Percentiles rank a stretch among this genome's conserved stretches.
Evolutionary conservation across 2,888 invertebrate genomes (phyloP).

Genomic region (Drosophila flavopinicola): DNA sequence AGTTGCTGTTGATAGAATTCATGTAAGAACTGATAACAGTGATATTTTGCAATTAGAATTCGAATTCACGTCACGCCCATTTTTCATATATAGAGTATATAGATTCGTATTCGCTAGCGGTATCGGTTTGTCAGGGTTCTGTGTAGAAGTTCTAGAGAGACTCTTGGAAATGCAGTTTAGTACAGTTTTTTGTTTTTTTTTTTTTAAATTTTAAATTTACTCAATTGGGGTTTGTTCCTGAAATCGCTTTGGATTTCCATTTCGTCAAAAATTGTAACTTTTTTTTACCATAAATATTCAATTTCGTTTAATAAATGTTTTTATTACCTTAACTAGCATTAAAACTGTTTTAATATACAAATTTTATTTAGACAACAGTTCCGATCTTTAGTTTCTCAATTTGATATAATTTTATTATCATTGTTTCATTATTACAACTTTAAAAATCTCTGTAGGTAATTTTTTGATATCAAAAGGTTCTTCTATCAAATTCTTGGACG

Average conservation of each 20-base stretch:
- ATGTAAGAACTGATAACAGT: slow-evolving; percentile 78
- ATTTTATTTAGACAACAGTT: too few species aligned
- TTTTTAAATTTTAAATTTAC: background rate
- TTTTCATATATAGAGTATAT: slow-evolving; percentile 3
- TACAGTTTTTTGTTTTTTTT: slow-evolving; percentile 12
- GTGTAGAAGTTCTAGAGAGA: slow-evolving; percentile 62
- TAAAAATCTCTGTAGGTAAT: too few species aligned
- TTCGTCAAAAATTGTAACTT: background rate
- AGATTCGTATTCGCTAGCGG: slow-evolving; percentile 13
- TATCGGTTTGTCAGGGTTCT: slow-evolving; percentile 22
- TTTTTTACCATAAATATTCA: too few species aligned
- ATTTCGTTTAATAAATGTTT: too few species aligned
- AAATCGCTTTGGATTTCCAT: too few species aligned
- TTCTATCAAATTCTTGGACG: too few species aligned
- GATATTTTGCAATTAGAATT: slow-evolving; percentile 69
- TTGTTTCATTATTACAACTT: too few species aligned
- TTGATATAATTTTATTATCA: too few species aligned
- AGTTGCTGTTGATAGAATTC: slow-evolving; percentile 83
- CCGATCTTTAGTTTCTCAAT: too few species aligned
- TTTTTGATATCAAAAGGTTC: too few species aligned
- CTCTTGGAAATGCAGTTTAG: slow-evolving; percentile 60
- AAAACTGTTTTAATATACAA: background rate
- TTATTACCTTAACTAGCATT: too few species aligned
- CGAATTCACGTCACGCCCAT: slow-evolving; percentile 59
- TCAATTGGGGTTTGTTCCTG: slow-evolving; percentile 18